These are phyloP conservation scores for Mesoligia furuncula DNA, from an alignment of 2,888 invertebrate genomes.

Conservation along the genomic window DNA sequence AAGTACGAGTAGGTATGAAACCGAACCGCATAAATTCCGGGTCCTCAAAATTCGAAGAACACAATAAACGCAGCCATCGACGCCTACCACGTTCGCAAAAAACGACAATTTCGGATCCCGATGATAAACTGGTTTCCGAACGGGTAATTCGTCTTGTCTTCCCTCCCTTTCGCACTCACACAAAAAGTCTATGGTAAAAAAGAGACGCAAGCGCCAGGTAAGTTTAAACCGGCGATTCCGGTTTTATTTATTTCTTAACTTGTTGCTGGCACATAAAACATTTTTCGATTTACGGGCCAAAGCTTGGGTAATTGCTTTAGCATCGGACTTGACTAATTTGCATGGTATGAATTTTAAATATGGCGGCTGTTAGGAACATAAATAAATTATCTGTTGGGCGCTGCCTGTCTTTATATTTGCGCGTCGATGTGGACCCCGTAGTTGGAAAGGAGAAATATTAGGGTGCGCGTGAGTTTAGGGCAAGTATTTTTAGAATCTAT, in stretches of 20 bases:
- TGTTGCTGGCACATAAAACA: constrained; percentile 84
- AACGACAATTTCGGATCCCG: constrained; percentile 75
- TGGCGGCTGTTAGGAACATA: constrained; percentile 70
- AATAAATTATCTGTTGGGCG: constrained; percentile 73
- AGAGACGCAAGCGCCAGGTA: constrained; percentile 66
- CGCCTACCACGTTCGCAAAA: constrained; percentile 84
- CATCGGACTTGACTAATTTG: constrained; percentile 81
- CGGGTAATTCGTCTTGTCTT: constrained; percentile 79
- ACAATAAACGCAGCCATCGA: constrained; percentile 83
- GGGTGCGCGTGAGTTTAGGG: constrained; percentile 30
- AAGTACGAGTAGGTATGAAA: constrained; percentile 65
- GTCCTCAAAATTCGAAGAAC: constrained; percentile 79
- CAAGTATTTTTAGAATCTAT: neutral
- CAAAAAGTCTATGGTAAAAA: constrained; percentile 54
- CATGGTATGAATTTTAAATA: constrained; percentile 83
- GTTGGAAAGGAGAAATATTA: constrained; percentile 39
- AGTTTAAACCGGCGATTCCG: constrained; percentile 78
- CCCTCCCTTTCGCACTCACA: constrained; percentile 68
- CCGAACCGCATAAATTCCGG: constrained; percentile 65
- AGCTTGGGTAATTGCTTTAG: constrained; percentile 80
- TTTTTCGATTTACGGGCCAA: constrained; percentile 83
- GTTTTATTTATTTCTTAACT: constrained; percentile 90
- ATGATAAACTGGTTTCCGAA: constrained; percentile 89
- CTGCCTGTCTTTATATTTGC: constrained; percentile 76
- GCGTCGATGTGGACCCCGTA: constrained; percentile 56